Conservation (phyloP, 2,113 vertebrate genomes). For the Electrona antarctica region DNA sequence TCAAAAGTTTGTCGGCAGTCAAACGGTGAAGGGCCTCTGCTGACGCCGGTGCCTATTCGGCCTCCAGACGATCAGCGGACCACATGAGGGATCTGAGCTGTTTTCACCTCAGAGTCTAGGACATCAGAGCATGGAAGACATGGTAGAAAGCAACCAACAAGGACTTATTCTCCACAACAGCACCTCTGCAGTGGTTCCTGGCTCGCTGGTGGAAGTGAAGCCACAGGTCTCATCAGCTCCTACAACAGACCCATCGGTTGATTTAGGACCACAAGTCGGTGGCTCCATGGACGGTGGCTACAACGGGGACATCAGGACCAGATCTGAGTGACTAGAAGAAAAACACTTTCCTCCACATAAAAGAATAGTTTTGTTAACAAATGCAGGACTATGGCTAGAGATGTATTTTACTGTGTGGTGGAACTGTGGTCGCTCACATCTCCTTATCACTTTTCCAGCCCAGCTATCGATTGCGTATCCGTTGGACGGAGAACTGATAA, state of each 20-base stretch:
- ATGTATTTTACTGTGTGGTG: conserved; percentile 19
- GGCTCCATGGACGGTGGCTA: conserved; percentile 19
- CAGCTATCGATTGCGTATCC: conserved; percentile 87
- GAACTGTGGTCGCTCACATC: conserved; percentile 80
- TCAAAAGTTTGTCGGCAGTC: conserved; percentile 72
- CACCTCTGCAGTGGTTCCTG: neutral
- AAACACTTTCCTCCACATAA: conserved; percentile 9
- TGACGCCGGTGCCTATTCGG: too few relatives aligned
- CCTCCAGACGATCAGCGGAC: neutral
- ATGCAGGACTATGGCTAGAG: neutral
- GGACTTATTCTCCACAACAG: conserved; percentile 15
- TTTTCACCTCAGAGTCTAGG: conserved; percentile 5
- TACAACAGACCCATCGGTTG: conserved; percentile 3
- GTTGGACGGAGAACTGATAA: conserved; percentile 99
- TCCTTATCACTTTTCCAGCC: conserved; percentile 99
- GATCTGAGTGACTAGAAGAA: conserved; percentile 1
- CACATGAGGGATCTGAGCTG: conserved; percentile 19
- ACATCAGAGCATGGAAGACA: conserved; percentile 12
- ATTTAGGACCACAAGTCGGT: conserved; percentile 1
- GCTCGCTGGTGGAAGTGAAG: conserved; percentile 19
- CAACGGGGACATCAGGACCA: neutral
- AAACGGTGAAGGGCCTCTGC: conserved; percentile 53
- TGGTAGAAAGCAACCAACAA: conserved; percentile 17
- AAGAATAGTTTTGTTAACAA: neutral
- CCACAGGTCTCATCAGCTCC: conserved; percentile 22